Evolutionary conservation across 2,113 vertebrate species (phyloP).

Genomic region (Phasianus colchicus): DNA sequence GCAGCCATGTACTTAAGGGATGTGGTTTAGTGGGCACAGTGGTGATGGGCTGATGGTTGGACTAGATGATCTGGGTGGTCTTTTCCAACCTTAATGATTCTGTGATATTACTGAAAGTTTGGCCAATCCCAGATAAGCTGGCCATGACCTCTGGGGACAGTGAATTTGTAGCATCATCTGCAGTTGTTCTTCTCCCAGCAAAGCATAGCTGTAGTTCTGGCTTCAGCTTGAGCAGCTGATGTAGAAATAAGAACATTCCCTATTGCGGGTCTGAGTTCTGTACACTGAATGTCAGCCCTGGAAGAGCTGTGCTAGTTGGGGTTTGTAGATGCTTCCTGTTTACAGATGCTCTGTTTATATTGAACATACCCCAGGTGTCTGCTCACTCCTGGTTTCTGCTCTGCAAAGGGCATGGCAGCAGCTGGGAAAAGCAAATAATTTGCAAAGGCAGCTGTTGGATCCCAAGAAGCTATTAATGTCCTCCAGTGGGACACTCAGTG

Average conservation of each 20-base stretch:
- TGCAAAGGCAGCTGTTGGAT: background rate
- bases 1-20: background rate
- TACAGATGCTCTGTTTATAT: background rate
- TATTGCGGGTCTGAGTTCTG: background rate
- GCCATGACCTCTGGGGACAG: accelerated
- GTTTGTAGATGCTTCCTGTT: background rate
- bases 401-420: background rate
- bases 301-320: background rate
- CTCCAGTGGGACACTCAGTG: background rate
- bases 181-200: background rate
- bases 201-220: background rate
- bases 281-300: accelerated
- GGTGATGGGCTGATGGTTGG: too few relatives aligned
- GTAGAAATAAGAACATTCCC: background rate
- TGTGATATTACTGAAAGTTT: background rate
- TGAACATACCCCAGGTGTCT: background rate
- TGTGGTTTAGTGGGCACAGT: too few relatives aligned
- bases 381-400: background rate
- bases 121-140: background rate
- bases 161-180: background rate
- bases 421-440: background rate
- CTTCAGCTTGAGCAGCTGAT: background rate
- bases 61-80: too few relatives aligned
- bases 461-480: background rate
- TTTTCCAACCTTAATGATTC: too few relatives aligned